Evolutionary conservation across 2,113 vertebrate genomes (phyloP), one percentile per base, ranked within the genome.

Genomic region (Pteropus alecto): DNA sequence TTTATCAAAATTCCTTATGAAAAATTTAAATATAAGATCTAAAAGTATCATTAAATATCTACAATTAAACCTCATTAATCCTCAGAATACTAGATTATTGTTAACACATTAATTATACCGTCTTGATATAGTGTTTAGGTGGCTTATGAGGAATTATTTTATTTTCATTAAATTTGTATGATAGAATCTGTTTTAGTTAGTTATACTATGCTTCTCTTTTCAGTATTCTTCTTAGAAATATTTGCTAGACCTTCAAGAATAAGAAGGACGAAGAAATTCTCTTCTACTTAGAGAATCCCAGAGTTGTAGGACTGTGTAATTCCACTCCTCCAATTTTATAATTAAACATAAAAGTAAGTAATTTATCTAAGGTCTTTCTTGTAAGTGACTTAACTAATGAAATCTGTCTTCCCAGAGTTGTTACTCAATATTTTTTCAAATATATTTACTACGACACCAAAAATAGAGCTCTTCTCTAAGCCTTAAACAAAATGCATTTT

Each of bases 1-100:
- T 46, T 85, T 94, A n/a, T 86, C 81, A 98, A 98, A 98, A 98
- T 97, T 98, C 97, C 97, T 96, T 74, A 73, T 86, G n/a, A 98
- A 90, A 87, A 90, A 67, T 82, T 97, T 73, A 98, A 98, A 94
- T 61, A 83, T 41, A 87, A 95, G 1, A 15, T 77, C 18, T 68
- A 76, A 87, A 85, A 90, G 1, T 58, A 0, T 83, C 43, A 58
- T 79, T 77, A 93, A 76, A 54, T 93, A 94, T n/a, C 0, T 12
- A 65, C n/a, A 78, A 7, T 63, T 68, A 77, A 94, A 68, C 1
- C 2, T 0, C 67, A 83, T 81, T 91, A 63, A 71, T 61, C 54
- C 46, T 70, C 65, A 77, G 28, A 87, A 90, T 51, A 77, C 28
- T 85, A 77, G 11, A 63, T 84, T 81, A 46, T 82, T 96, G 87